These are phyloP conservation scores for Andrena trimmerana DNA, from an alignment of 2,888 invertebrate species.

Conservation along the genomic window DNA sequence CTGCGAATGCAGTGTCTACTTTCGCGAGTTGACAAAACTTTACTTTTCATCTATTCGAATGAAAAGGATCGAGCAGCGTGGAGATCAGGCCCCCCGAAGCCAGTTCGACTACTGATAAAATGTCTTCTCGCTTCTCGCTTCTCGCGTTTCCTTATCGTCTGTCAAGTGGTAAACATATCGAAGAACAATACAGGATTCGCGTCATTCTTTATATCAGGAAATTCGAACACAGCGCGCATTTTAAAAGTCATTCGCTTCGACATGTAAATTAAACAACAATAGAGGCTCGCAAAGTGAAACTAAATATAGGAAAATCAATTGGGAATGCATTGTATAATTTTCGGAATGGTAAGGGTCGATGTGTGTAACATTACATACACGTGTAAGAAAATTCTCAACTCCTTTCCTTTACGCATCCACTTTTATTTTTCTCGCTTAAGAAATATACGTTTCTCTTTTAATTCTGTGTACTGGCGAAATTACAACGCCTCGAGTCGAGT, in stretches of 20 bases:
- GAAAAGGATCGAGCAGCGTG: neutral
- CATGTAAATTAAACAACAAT: neutral
- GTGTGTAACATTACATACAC: neutral
- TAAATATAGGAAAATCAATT: neutral
- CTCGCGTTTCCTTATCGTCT: slow-evolving; percentile 12
- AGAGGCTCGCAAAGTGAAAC: neutral
- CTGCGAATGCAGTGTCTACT: neutral
- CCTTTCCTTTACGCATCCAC: neutral
- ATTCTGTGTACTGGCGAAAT: neutral
- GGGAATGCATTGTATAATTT: neutral
- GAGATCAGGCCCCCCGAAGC: neutral
- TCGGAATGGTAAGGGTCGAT: neutral
- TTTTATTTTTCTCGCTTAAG: neutral
- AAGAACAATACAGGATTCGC: slow-evolving; percentile 23
- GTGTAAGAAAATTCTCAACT: neutral
- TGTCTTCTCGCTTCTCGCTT: neutral
- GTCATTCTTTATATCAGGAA: slow-evolving; percentile 33
- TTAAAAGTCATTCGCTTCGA: slow-evolving; percentile 12
- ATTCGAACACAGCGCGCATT: slow-evolving; percentile 35
- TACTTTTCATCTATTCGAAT: neutral
- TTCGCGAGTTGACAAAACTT: neutral
- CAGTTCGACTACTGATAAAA: neutral
- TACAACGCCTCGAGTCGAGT: neutral
- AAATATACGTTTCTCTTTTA: neutral
- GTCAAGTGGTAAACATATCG: slow-evolving; percentile 25